A percentile compares a stretch with the other conserved stretches of the same genome.
Conservation (phyloP, 2,797 vertebrate species). For the Scomberomorus guttatus region DNA sequence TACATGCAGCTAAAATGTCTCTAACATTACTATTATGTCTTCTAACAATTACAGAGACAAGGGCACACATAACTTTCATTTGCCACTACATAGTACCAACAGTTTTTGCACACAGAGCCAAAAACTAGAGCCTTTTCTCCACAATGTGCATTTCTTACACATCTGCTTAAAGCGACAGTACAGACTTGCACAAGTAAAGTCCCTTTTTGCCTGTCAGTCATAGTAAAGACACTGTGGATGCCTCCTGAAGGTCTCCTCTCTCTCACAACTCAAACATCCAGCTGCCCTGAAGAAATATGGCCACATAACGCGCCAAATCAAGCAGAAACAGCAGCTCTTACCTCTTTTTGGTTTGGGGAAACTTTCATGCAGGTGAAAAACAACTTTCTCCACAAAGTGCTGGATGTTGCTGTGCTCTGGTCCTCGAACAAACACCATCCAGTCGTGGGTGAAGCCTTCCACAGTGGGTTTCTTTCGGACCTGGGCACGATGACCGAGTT, state of each 20-base stretch:
- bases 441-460: conserved; percentile 99
- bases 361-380: conserved; percentile 99
- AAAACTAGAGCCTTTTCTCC: conserved; percentile 1
- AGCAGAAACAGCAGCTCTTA: conserved; percentile 60
- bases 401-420: conserved; percentile 98
- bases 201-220: not conserved
- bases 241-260: no score
- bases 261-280: not conserved
- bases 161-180: no score
- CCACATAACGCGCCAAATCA: not conserved
- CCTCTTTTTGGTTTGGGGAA: conserved; percentile 98
- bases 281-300: not conserved
- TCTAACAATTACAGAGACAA: not conserved
- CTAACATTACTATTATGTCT: not conserved
- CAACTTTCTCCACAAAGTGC: conserved; percentile 99
- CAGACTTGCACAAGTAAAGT: not conserved
- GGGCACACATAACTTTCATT: not conserved
- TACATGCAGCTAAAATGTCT: not conserved
- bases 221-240: no score
- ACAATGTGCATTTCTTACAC: not conserved
- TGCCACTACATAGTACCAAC: not conserved
- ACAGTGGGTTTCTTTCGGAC: conserved; percentile 97
- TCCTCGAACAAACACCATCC: conserved; percentile 99
- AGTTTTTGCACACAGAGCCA: not conserved
- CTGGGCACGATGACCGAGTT: conserved; percentile 98